Conservation (phyloP, 2,888 invertebrate genomes). For the Philhelius pedissequus region DNA sequence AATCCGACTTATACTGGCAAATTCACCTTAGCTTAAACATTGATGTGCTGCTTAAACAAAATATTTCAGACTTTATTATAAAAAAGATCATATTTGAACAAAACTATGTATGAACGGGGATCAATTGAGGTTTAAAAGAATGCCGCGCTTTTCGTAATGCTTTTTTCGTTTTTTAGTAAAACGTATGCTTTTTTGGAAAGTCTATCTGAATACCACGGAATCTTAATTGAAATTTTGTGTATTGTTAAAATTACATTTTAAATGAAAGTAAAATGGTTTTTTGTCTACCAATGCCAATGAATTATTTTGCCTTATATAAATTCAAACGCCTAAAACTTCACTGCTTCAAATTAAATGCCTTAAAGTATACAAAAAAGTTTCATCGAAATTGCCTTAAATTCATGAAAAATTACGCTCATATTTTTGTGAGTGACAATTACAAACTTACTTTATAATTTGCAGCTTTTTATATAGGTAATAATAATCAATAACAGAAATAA, state of each 20-base stretch:
- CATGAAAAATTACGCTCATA: background rate
- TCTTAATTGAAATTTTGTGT: background rate
- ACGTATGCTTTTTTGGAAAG: too few species aligned
- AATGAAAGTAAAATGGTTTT: background rate
- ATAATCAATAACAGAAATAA: background rate
- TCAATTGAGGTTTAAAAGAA: too few species aligned
- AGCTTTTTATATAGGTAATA: background rate
- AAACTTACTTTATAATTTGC: constrained; percentile 46
- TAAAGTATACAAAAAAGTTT: constrained; percentile 51
- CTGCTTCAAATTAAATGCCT: constrained; percentile 48
- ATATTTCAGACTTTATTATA: too few species aligned
- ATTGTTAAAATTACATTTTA: background rate
- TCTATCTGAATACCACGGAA: background rate
- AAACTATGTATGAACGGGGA: too few species aligned
- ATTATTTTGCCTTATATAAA: constrained; percentile 39
- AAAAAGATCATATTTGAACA: too few species aligned
- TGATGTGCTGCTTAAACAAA: too few species aligned
- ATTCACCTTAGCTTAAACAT: background rate
- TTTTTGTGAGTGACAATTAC: constrained; percentile 17
- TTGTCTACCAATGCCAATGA: background rate
- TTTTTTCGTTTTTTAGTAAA: too few species aligned
- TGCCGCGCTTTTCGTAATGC: too few species aligned
- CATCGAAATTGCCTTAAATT: constrained; percentile 45
- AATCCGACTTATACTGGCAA: too few species aligned
- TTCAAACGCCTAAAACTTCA: constrained; percentile 30